phyloP scores from a whole-genome alignment of 92 coral and sea anemone genomes.

The Porites lobata region DNA sequence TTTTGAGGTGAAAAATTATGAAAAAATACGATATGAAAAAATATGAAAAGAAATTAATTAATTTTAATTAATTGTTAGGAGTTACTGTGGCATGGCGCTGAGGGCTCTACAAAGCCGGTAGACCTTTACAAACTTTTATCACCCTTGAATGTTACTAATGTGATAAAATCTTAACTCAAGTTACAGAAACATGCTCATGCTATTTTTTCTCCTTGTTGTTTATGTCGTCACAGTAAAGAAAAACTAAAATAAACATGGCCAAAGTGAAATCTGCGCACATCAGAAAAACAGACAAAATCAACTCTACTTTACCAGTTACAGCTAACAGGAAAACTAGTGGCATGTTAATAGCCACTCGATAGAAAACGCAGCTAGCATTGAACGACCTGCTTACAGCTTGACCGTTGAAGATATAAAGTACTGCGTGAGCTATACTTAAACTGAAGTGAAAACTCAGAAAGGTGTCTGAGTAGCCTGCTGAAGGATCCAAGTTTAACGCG shows the following conservation, averaged over 20 bases:
- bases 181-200: background rate
- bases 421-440: conserved; percentile 20
- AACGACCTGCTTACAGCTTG: conserved; percentile 35
- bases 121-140: too few relatives aligned
- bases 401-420: conserved; percentile 29
- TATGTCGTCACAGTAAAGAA: conserved; percentile 7
- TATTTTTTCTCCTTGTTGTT: background rate
- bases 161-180: too few relatives aligned
- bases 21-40: too few relatives aligned
- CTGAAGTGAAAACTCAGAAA: conserved; percentile 28
- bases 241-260: conserved; percentile 4
- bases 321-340: conserved; percentile 1
- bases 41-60: too few relatives aligned
- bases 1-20: too few relatives aligned
- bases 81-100: too few relatives aligned
- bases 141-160: too few relatives aligned
- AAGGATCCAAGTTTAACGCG: conserved; percentile 18
- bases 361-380: conserved; percentile 15
- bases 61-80: too few relatives aligned
- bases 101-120: too few relatives aligned
- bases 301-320: background rate
- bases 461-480: background rate
- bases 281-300: conserved; percentile 19
- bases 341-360: conserved; percentile 15
- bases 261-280: conserved; percentile 4